phyloP scores from a whole-genome alignment of 2,113 vertebrate genomes.

The Datnioides undecimradiatus region DNA sequence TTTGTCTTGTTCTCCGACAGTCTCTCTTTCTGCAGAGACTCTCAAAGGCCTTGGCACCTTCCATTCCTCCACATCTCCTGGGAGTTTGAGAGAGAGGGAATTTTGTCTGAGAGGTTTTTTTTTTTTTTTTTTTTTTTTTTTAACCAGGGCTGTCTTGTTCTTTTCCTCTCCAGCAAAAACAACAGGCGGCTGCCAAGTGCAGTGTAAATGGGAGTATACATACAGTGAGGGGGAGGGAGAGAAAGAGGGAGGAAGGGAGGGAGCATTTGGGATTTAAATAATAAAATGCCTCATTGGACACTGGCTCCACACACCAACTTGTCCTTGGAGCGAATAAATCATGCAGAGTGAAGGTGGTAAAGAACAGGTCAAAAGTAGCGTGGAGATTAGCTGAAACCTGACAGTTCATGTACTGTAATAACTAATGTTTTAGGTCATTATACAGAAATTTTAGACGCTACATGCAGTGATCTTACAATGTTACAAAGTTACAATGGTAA shows the following conservation, averaged over 20 bases:
- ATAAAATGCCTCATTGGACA: constrained; percentile 78
- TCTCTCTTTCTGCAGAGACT: constrained; percentile 34
- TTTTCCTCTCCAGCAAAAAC: constrained; percentile 80
- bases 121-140: constrained; percentile 62
- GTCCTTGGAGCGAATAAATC: constrained; percentile 66
- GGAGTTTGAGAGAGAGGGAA: constrained; percentile 61
- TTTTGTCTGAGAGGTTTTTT: constrained; percentile 68
- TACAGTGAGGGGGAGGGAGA: constrained; percentile 43
- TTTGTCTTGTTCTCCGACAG: constrained; percentile 53
- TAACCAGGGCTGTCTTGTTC: constrained; percentile 77
- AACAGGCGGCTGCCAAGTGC: constrained; percentile 73
- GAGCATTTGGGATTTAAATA: constrained; percentile 62
- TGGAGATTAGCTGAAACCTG: background rate
- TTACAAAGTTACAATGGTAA: too few relatives aligned
- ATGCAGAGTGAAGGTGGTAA: constrained; percentile 29
- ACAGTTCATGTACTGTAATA: background rate
- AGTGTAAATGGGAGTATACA: constrained; percentile 80
- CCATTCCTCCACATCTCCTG: constrained; percentile 37
- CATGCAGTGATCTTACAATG: background rate
- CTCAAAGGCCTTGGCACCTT: constrained; percentile 65
- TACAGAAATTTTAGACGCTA: background rate
- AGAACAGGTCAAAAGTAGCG: constrained; percentile 21
- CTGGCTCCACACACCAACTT: constrained; percentile 65
- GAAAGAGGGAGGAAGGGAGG: constrained; percentile 2
- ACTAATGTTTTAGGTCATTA: background rate